Evolutionary conservation across 2,888 invertebrate species (phyloP).

Genomic region (Drosophila colorata): DNA sequence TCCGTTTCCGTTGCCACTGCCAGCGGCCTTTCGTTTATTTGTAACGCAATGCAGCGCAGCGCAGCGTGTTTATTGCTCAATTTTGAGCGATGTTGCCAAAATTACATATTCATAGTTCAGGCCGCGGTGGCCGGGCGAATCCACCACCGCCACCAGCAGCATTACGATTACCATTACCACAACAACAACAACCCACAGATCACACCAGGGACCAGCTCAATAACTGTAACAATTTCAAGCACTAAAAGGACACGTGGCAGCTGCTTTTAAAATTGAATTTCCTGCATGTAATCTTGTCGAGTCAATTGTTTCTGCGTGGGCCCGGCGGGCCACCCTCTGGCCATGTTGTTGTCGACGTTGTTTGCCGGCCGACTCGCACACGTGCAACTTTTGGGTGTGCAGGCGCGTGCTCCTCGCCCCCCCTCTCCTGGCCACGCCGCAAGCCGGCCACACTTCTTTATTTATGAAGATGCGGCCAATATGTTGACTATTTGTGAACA

Average conservation of each 20-base stretch:
- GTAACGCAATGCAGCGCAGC: conserved; percentile 67
- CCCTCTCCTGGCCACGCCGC: neutral
- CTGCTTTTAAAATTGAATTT: conserved; percentile 85
- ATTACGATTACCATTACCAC: conserved; percentile 47
- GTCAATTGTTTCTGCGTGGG: conserved; percentile 78
- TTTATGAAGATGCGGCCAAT: conserved; percentile 78
- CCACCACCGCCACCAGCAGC: conserved; percentile 41
- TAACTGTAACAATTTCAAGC: conserved; percentile 83
- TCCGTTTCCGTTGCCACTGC: conserved; percentile 77
- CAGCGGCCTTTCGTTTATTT: conserved; percentile 69
- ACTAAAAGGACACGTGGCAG: conserved; percentile 85
- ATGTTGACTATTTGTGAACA: conserved; percentile 74
- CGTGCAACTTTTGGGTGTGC: conserved; percentile 53
- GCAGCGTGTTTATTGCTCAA: conserved; percentile 72
- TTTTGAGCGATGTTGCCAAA: conserved; percentile 64
- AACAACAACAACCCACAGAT: conserved; percentile 43
- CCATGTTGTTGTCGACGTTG: conserved; percentile 20
- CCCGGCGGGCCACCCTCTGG: conserved; percentile 3
- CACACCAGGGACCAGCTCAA: conserved; percentile 50
- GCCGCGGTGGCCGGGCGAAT: conserved; percentile 8
- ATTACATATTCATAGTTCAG: conserved; percentile 70
- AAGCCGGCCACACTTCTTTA: conserved; percentile 60
- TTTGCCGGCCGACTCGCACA: conserved; percentile 30
- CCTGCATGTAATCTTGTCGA: conserved; percentile 83
- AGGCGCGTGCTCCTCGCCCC: conserved; percentile 31